Conservation (phyloP, 2,113 vertebrate species). For the Antennarius striatus region DNA sequence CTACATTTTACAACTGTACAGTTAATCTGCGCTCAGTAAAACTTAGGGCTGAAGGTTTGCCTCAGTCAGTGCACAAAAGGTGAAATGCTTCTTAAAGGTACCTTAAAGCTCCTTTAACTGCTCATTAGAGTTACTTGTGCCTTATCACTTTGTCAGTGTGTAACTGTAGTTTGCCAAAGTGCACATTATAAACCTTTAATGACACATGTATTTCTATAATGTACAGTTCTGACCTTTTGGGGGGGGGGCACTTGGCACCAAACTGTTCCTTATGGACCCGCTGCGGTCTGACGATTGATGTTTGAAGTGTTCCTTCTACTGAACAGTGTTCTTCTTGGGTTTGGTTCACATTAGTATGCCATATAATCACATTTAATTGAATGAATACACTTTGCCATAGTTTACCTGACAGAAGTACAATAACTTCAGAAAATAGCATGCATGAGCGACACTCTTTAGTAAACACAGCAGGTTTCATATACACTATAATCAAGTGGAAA, state of each 20-base stretch:
- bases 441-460: background rate
- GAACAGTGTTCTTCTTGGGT: background rate
- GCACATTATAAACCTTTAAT: too few relatives aligned
- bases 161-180: too few relatives aligned
- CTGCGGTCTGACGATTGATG: background rate
- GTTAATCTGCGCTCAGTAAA: slow-evolving; percentile 50
- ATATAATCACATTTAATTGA: slow-evolving; percentile 9
- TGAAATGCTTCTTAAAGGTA: too few relatives aligned
- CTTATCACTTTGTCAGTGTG: too few relatives aligned
- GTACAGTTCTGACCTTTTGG: too few relatives aligned
- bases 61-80: too few relatives aligned
- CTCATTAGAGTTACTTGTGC: too few relatives aligned
- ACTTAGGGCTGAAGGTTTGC: too few relatives aligned
- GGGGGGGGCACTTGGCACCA: too few relatives aligned
- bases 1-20: slow-evolving; percentile 43
- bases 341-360: background rate
- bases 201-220: too few relatives aligned
- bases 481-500: background rate
- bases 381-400: background rate
- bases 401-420: background rate
- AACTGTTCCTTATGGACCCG: too few relatives aligned
- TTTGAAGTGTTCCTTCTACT: background rate
- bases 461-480: background rate
- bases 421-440: slow-evolving; percentile 3
- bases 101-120: too few relatives aligned